Evolutionary conservation across 2,797 vertebrate genomes (phyloP).

Genomic region (Esox masquinongy): DNA sequence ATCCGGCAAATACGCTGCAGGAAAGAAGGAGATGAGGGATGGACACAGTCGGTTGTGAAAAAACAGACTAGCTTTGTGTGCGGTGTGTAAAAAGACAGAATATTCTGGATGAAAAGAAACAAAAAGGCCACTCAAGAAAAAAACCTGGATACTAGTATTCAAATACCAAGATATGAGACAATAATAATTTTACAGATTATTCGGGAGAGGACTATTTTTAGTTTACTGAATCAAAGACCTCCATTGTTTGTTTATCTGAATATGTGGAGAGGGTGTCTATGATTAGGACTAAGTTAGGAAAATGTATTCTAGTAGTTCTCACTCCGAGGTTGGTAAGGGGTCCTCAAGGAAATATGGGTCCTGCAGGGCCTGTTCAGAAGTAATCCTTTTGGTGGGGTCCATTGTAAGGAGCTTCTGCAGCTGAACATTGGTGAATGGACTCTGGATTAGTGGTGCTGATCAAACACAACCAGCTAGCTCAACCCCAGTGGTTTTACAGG

Average conservation of each 20-base stretch:
- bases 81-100: neutral
- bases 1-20: constrained; percentile 94
- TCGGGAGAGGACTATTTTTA: neutral
- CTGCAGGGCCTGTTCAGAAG: constrained; percentile 94
- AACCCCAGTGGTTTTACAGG: neutral
- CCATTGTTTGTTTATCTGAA: neutral
- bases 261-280: neutral
- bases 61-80: constrained; percentile 7
- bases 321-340: constrained; percentile 94
- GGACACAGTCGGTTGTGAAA: neutral
- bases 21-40: constrained; percentile 6
- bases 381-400: constrained; percentile 98
- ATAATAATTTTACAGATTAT: constrained; percentile 8
- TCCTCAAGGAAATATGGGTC: constrained; percentile 97
- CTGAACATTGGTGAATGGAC: constrained; percentile 61
- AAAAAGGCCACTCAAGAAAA: neutral
- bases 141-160: neutral
- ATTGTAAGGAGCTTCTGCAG: constrained; percentile 97
- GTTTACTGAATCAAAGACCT: neutral
- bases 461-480: neutral
- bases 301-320: constrained; percentile 52
- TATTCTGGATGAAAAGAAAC: constrained; percentile 1
- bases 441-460: neutral
- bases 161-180: neutral
- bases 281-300: neutral